Evolutionary conservation across 2,888 invertebrate species (phyloP).

Genomic region (Calephelis perditalis): DNA sequence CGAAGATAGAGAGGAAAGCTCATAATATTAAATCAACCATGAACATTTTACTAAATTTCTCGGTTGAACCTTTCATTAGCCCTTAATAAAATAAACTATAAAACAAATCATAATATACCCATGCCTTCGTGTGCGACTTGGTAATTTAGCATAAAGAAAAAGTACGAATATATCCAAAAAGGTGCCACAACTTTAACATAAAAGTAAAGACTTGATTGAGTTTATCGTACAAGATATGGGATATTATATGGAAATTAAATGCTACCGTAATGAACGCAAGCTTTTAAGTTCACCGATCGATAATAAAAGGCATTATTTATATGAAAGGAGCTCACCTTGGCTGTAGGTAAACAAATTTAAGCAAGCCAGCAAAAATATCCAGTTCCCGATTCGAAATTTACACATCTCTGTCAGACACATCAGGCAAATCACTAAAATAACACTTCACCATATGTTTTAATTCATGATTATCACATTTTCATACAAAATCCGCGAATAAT

Average conservation of each 20-base stretch:
- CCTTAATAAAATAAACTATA: background rate
- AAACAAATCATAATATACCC: slow-evolving; percentile 1
- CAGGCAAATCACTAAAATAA: slow-evolving; percentile 51
- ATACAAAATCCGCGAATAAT: slow-evolving; percentile 57
- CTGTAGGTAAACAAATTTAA: slow-evolving; percentile 74
- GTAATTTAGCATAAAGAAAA: too few relatives aligned
- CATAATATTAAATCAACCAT: background rate
- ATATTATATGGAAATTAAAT: slow-evolving; percentile 14
- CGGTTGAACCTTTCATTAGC: background rate
- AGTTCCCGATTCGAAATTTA: slow-evolving; percentile 66
- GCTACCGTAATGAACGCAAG: slow-evolving; percentile 13
- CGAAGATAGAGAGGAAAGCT: background rate
- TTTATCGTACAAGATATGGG: background rate
- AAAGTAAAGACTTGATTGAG: background rate
- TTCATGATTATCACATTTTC: slow-evolving; percentile 75
- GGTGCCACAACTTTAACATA: too few relatives aligned
- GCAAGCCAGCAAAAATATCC: slow-evolving; percentile 69
- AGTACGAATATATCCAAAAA: too few relatives aligned
- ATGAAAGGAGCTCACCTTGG: slow-evolving; percentile 68
- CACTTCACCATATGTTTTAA: slow-evolving; percentile 67
- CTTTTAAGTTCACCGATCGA: slow-evolving; percentile 45
- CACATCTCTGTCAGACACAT: slow-evolving; percentile 73
- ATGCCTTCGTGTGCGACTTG: slow-evolving; percentile 1
- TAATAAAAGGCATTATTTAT: slow-evolving; percentile 63
- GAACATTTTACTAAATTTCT: background rate